These are phyloP conservation scores for Pygathrix nemaeus DNA, from an alignment of 2,113 vertebrate species.

Conservation along the genomic window DNA sequence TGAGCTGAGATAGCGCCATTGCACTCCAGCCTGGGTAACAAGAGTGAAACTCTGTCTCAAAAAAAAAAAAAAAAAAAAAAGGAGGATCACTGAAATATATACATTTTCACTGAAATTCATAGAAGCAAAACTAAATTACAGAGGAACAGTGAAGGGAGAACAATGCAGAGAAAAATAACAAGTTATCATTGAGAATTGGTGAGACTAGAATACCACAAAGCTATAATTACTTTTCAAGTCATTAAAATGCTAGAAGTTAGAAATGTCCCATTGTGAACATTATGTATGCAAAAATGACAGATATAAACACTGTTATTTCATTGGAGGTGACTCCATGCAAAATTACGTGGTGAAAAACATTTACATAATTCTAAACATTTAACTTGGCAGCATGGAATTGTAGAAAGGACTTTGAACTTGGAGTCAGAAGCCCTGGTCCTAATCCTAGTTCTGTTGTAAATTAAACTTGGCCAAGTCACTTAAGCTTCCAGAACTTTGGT, in stretches of 20 bases:
- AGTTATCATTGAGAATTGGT: conserved; percentile 26
- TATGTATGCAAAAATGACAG: not conserved
- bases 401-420: not conserved
- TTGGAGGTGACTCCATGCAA: not conserved
- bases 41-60: no score
- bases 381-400: not conserved
- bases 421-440: not conserved
- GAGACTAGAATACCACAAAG: not conserved
- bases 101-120: not conserved
- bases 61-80: not conserved
- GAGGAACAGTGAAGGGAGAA: not conserved
- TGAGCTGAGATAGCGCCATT: no score
- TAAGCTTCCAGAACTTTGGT: not conserved
- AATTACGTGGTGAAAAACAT: not conserved
- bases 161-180: not conserved
- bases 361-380: conserved; percentile 1
- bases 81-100: not conserved
- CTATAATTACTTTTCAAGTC: not conserved
- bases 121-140: not conserved
- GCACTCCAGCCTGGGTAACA: no score
- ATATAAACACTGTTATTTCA: not conserved
- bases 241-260: not conserved
- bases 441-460: not conserved
- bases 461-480: not conserved
- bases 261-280: not conserved